A percentile compares a stretch with the other conserved stretches of the same genome.
phyloP scores from a whole-genome alignment of 2,113 vertebrate genomes.

The Vimba vimba region DNA sequence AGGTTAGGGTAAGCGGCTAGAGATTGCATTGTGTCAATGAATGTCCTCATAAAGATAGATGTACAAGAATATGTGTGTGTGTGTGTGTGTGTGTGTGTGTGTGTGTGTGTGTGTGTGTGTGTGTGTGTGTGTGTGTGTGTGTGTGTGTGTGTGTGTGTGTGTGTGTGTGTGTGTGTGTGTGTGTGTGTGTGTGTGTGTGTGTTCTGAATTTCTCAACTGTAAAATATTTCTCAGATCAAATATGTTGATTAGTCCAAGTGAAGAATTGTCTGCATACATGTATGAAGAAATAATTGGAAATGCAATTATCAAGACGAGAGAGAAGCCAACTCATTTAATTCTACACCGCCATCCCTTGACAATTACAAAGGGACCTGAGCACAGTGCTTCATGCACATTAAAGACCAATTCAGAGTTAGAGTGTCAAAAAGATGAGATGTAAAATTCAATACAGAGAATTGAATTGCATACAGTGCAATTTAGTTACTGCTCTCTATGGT shows the following conservation, averaged over 20 bases:
- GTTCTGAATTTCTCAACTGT: neutral
- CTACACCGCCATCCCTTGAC: slow-evolving; percentile 39
- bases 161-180: neutral
- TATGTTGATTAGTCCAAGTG: slow-evolving; percentile 4
- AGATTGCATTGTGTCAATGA: too few relatives aligned
- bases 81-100: neutral
- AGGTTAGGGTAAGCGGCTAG: too few relatives aligned
- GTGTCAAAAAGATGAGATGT: slow-evolving; percentile 16
- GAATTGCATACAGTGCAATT: neutral
- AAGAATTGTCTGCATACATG: slow-evolving; percentile 13
- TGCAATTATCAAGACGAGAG: slow-evolving; percentile 37
- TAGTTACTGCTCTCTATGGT: neutral
- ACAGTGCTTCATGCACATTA: neutral
- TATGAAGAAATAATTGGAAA: slow-evolving; percentile 39
- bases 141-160: neutral
- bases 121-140: neutral
- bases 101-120: neutral
- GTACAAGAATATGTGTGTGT: too few relatives aligned
- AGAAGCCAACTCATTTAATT: slow-evolving; percentile 10
- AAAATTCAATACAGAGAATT: neutral
- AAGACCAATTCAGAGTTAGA: neutral
- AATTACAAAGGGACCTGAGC: slow-evolving; percentile 4
- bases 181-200: neutral
- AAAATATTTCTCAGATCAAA: slow-evolving; percentile 29
- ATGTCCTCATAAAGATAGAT: too few relatives aligned